Evolutionary conservation across 2,888 invertebrate genomes (phyloP).

Genomic region (Sylvicola cinctus): DNA sequence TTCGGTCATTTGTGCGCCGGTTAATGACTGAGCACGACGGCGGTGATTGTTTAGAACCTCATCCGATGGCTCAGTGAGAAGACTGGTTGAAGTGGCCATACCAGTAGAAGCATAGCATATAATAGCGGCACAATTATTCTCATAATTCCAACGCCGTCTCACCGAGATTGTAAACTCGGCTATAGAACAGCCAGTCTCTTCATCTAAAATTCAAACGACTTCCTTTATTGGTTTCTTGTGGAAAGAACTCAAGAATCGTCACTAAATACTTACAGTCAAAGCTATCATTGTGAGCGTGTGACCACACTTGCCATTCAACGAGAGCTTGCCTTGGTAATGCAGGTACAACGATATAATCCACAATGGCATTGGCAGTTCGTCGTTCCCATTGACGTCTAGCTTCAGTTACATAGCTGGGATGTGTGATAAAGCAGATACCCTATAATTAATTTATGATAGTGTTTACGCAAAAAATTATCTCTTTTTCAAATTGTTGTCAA

Average conservation of each 20-base stretch:
- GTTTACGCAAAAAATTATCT: neutral
- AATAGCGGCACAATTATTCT: conserved; percentile 68
- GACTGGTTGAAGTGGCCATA: conserved; percentile 25
- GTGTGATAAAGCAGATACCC: conserved; percentile 74
- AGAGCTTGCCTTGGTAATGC: conserved; percentile 58
- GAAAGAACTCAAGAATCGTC: too few species aligned
- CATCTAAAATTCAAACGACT: conserved; percentile 35
- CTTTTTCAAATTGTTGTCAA: neutral
- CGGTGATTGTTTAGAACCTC: conserved; percentile 20
- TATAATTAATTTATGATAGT: conserved; percentile 14
- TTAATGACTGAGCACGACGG: conserved; percentile 23
- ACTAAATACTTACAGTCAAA: conserved; percentile 53
- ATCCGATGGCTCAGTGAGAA: conserved; percentile 23
- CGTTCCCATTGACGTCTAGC: conserved; percentile 66
- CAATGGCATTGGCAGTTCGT: conserved; percentile 66
- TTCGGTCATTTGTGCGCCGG: conserved; percentile 29
- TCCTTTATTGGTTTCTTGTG: neutral
- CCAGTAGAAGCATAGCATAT: conserved; percentile 65
- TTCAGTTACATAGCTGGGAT: conserved; percentile 43
- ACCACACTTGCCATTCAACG: conserved; percentile 90
- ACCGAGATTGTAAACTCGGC: conserved; percentile 66
- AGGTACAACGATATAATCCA: conserved; percentile 69
- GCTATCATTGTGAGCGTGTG: conserved; percentile 66
- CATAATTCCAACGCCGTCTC: conserved; percentile 72
- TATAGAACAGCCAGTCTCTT: conserved; percentile 75